Base-by-base conservation (phyloP, 2,888 invertebrate species). In the Electrophaes corylata region DNA sequence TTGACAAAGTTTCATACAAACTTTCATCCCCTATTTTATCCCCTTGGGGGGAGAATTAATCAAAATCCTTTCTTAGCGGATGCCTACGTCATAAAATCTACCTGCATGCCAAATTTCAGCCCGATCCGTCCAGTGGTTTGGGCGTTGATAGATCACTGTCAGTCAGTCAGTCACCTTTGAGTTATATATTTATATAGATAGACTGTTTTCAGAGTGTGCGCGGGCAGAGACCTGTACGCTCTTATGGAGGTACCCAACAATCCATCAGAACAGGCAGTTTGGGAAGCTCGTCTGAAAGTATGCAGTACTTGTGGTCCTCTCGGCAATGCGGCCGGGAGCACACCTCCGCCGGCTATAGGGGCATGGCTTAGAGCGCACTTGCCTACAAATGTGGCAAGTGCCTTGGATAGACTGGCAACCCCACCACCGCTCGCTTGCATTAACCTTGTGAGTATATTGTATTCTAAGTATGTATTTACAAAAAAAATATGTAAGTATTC, bases 351-450 rank as follows among this genome's bases (percentile, higher is more conserved):
- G 3, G 76, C 84, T 1, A 72, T 90, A 10, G 88, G 86, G 26
- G 78, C 87, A 11, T 87, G 88, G 88, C 73, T 91, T 40, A 78
- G 89, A 12, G 81, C 83, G 4, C 84, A 85, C 52, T 69, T 92
- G 64, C 83, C 90, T 0, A 55, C 84, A 20, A 71, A 72, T 43
- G 87, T 86, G 0, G 76, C 78, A 1, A 75, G 84, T 1, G 84
- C 83, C 11, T 71, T 92, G 1, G 89, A 88, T 48, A 69, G 80
- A 1, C 78, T 88, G 29, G 76, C 84, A 0, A 62, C 79, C 1
- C 82, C 85, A 12, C 90, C 90, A 29, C 78, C 86, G 4, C 69
- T 79, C 0, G 79, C 84, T n/a, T 72, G 75, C 55, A 72, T 81
- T 55, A 70, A 85, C 60, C 59, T 86, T 63, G 88, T 88, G 16